A percentile compares a stretch with the other conserved stretches of the same genome.
Conservation (phyloP, 2,888 invertebrate species). For the Synergus gifuensis region DNA sequence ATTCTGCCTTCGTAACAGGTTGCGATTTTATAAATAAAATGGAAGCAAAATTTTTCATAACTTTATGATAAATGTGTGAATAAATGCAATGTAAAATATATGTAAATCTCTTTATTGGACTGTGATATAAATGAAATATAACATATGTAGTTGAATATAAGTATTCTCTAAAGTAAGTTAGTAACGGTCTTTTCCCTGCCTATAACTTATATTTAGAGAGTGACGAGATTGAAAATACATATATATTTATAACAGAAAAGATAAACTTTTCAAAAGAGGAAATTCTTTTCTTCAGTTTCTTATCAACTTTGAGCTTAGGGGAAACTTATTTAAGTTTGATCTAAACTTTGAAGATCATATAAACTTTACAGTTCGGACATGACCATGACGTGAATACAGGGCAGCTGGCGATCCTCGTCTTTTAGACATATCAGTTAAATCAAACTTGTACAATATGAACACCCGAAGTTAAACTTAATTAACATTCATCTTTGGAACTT, state of each 20-base stretch:
- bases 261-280: background rate
- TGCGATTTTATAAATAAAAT: conserved; percentile 19
- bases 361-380: conserved; percentile 33
- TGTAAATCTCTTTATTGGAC: background rate
- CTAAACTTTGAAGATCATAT: conserved; percentile 36
- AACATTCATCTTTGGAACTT: background rate
- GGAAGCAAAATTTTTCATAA: background rate
- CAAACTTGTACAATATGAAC: conserved; percentile 16
- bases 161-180: too few species aligned
- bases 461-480: background rate
- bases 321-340: conserved; percentile 35
- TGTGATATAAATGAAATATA: too few species aligned
- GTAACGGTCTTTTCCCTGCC: too few species aligned
- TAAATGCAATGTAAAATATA: background rate
- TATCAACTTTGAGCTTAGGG: conserved; percentile 20
- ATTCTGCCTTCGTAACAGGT: conserved; percentile 29
- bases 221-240: background rate
- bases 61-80: background rate
- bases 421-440: background rate
- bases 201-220: too few species aligned
- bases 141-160: too few species aligned
- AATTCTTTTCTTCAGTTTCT: conserved; percentile 12
- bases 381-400: conserved; percentile 35
- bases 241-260: background rate
- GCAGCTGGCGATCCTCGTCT: background rate